Percentiles rank a stretch among this genome's conserved stretches.
Evolutionary conservation across 2,888 invertebrate genomes (phyloP).

Genomic region (Kuschelorhynchus macadamiae): DNA sequence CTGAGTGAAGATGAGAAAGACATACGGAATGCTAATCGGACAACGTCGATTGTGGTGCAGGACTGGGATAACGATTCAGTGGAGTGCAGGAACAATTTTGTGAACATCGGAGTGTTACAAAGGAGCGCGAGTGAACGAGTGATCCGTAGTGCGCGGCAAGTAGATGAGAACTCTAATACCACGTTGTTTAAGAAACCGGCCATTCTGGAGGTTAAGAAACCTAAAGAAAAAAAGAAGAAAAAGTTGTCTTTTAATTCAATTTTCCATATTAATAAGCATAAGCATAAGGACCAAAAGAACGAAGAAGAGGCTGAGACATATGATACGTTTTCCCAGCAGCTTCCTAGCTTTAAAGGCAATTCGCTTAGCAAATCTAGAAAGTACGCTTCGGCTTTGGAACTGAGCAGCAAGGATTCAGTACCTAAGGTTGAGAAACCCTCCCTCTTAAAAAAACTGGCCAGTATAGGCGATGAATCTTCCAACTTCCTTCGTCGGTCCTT

Average conservation of each 20-base stretch:
- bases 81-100: constrained; percentile 53
- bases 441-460: constrained; percentile 62
- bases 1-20: constrained; percentile 52
- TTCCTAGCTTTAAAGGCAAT: constrained; percentile 53
- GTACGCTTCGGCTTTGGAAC: constrained; percentile 60
- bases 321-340: constrained; percentile 56
- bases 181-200: not conserved
- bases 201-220: constrained; percentile 17
- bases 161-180: constrained; percentile 55
- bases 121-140: constrained; percentile 53
- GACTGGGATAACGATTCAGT: constrained; percentile 48
- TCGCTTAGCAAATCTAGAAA: constrained; percentile 56
- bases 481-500: constrained; percentile 63
- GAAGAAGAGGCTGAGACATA: constrained; percentile 59
- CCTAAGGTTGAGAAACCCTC: constrained; percentile 53
- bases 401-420: constrained; percentile 51
- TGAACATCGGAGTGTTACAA: constrained; percentile 44
- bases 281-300: constrained; percentile 54
- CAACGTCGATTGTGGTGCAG: constrained; percentile 54
- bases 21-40: constrained; percentile 49
- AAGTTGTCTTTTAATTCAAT: constrained; percentile 58
- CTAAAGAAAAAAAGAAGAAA: constrained; percentile 55
- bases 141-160: constrained; percentile 35
- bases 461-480: constrained; percentile 62
- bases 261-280: constrained; percentile 58